phyloP scores from a whole-genome alignment of 1,140 invertebrate genomes.

The Drosophila ohnishii region DNA sequence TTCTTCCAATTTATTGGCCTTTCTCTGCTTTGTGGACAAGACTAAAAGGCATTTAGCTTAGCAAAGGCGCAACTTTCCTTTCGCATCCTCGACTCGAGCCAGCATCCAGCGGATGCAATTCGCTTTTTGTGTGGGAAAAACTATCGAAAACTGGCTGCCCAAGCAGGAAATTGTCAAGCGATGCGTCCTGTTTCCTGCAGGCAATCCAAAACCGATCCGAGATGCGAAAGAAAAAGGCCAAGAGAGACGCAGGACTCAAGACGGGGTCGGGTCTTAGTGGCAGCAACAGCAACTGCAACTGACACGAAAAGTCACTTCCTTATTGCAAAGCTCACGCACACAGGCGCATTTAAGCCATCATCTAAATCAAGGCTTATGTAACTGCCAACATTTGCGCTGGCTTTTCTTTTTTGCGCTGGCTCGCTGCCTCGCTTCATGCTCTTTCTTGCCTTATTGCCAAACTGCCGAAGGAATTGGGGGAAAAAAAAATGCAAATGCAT shows the following conservation, averaged over 20 bases:
- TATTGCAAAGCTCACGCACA: slow-evolving; percentile 64
- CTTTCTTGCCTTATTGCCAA: slow-evolving; percentile 55
- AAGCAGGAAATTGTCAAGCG: slow-evolving; percentile 65
- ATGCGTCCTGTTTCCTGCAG: slow-evolving; percentile 57
- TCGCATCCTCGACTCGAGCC: slow-evolving; percentile 10
- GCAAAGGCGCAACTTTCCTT: slow-evolving; percentile 34
- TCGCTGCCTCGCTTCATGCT: slow-evolving; percentile 23
- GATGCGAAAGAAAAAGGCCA: slow-evolving; percentile 25
- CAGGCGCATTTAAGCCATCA: slow-evolving; percentile 63
- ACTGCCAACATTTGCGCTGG: slow-evolving; percentile 49
- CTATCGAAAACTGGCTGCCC: slow-evolving; percentile 46
- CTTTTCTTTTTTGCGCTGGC: slow-evolving; percentile 43
- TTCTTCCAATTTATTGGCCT: no score
- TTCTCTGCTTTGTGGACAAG: slow-evolving; percentile 10
- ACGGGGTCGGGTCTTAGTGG: not conserved
- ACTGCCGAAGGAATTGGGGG: slow-evolving; percentile 48
- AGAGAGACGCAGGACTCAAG: not conserved
- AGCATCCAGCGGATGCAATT: slow-evolving; percentile 50
- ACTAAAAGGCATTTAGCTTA: slow-evolving; percentile 11
- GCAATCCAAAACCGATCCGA: slow-evolving; percentile 27
- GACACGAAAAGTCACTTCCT: slow-evolving; percentile 79
- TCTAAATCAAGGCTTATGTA: slow-evolving; percentile 79
- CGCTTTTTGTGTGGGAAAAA: slow-evolving; percentile 32
- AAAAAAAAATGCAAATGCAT: slow-evolving; percentile 72
- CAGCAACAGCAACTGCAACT: slow-evolving; percentile 18